Base-by-base conservation (phyloP, 2,113 vertebrate genomes). In the Rostratula benghalensis region DNA sequence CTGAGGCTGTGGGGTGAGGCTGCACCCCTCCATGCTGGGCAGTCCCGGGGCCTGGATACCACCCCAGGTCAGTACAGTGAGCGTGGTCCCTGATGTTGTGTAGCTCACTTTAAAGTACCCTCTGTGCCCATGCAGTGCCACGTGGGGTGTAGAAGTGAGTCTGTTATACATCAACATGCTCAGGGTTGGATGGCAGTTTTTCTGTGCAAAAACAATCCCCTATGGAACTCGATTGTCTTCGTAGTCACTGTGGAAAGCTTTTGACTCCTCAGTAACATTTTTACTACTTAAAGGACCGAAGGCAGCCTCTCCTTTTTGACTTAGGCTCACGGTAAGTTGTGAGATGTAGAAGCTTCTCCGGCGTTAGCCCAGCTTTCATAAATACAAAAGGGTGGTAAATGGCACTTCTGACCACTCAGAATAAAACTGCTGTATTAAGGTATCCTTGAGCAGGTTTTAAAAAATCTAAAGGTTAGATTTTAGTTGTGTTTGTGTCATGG, bases 301-400 rank as follows among this genome's bases (percentile, higher is more conserved):
- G 37, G 33, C 0, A 3, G 39, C 31, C 10, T 63, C 9, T 53
- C 7, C 8, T 18, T 81, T 70, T 23, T 60, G 39, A 51, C 50
- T 11, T 37, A 30, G 2, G 6, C 68, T 23, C 4, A 0, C 25
- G 27, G 37, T 30, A 21, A 20, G 31, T 45, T 65, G 31, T 0
- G 6, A 11, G 22, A 25, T 41, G 33, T 25, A 13, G 22, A 46
- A n/a, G 24, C 30, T 33, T 35, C 61, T 74, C 28, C 37, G 19
- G 1, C 27, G 23, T 30, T 70, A 70, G 37, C 45, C 69, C 51
- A 67, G 12, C 10, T 39, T 15, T n/a, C 4, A 1, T 37, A 60
- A 89, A 56, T 19, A 71, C 9, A 43, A 31, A 1, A 7, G 27
- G 33, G 20, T 48, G 13, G 21, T 33, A 51, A 51, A 68, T 23